A percentile compares a stretch with the other conserved stretches of the same genome.
phyloP scores from a whole-genome alignment of 2,888 invertebrate genomes.

The Cerceris ruficornis region DNA sequence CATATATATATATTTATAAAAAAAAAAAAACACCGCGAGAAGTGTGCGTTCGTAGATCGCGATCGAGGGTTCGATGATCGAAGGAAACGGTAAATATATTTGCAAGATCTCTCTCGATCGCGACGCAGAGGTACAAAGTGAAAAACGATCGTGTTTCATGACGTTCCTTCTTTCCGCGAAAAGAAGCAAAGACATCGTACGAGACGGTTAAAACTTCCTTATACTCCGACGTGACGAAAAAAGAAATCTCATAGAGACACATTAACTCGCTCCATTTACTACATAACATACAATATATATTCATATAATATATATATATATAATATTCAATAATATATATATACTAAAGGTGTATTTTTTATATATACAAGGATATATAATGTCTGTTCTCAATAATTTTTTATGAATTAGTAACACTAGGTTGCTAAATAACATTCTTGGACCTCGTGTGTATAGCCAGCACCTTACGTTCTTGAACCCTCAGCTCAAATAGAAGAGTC shows the following conservation, averaged over 20 bases:
- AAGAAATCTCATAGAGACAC: slow-evolving; percentile 79
- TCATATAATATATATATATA: slow-evolving; percentile 77
- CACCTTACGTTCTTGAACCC: slow-evolving; percentile 78
- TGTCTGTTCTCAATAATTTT: slow-evolving; percentile 77
- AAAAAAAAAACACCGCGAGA: slow-evolving; percentile 25
- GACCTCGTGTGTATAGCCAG: slow-evolving; percentile 80
- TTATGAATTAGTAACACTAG: slow-evolving; percentile 79
- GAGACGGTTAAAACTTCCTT: slow-evolving; percentile 55
- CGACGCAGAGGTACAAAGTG: slow-evolving; percentile 12
- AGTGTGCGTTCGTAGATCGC: slow-evolving; percentile 34
- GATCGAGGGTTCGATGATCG: slow-evolving; percentile 10
- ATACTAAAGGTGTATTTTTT: slow-evolving; percentile 71
- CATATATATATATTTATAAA: slow-evolving; percentile 1
- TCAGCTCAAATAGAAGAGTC: slow-evolving; percentile 72
- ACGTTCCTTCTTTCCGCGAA: neutral
- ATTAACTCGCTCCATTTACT: slow-evolving; percentile 79
- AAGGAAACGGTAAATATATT: neutral
- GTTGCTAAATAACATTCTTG: slow-evolving; percentile 81
- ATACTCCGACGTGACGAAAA: slow-evolving; percentile 69
- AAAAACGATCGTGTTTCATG: slow-evolving; percentile 19
- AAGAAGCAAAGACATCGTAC: slow-evolving; percentile 61
- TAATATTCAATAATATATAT: slow-evolving; percentile 75
- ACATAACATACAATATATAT: slow-evolving; percentile 81
- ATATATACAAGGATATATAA: slow-evolving; percentile 77
- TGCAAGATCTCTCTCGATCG: slow-evolving; percentile 18